phyloP scores from a whole-genome alignment of 2,797 vertebrate species.

The Alouatta caraya region DNA sequence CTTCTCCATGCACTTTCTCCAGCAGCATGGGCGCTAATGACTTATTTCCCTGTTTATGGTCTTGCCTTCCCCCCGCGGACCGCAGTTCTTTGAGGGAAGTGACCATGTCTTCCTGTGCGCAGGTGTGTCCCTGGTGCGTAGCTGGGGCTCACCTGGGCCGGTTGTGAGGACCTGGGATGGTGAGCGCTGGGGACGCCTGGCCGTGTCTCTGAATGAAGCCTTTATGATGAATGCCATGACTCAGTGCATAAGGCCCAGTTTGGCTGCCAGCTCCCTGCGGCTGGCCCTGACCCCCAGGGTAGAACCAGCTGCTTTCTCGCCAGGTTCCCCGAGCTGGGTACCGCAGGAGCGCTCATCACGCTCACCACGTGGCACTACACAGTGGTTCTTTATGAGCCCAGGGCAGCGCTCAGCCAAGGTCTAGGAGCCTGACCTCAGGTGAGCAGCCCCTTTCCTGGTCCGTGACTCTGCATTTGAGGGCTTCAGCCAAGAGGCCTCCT shows the following conservation, averaged over 20 bases:
- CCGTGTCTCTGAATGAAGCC: not conserved
- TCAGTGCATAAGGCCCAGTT: not conserved
- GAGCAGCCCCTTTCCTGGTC: not conserved
- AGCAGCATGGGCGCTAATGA: not conserved
- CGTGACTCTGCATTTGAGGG: not conserved
- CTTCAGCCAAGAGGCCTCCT: not conserved
- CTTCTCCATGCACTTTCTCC: not conserved
- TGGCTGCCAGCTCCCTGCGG: not conserved
- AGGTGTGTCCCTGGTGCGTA: not conserved
- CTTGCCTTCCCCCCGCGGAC: not conserved
- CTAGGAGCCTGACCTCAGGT: not conserved
- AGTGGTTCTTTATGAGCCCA: not conserved
- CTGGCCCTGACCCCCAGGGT: not conserved
- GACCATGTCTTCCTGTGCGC: not conserved
- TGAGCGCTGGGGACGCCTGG: not conserved
- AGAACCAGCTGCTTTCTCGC: not conserved
- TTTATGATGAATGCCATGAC: not conserved
- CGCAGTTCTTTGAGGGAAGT: not conserved
- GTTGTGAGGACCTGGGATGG: not conserved
- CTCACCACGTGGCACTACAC: accelerated
- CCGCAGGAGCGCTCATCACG: accelerated
- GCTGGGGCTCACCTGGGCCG: not conserved
- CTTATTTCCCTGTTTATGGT: too few species aligned
- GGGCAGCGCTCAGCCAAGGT: not conserved
- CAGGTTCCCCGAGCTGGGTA: accelerated